phyloP scores from a whole-genome alignment of 2,797 vertebrate genomes.

The Sebastes reedi region DNA sequence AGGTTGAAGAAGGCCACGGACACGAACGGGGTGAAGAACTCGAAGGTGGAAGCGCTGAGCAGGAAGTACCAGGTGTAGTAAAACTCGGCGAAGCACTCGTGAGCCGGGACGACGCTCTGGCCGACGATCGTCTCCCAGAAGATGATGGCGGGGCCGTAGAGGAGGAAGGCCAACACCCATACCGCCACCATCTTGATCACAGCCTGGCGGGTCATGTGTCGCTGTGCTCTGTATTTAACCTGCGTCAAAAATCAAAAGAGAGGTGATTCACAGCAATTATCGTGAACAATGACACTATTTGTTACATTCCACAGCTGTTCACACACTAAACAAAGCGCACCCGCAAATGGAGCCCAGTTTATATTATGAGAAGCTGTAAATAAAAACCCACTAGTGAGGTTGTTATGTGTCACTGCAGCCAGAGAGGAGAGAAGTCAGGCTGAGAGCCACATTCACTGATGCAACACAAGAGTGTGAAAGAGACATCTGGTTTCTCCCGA shows the following conservation, averaged over 20 bases:
- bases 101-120: constrained; percentile 85
- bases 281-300: neutral
- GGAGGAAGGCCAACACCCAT: constrained; percentile 94
- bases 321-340: constrained; percentile 19
- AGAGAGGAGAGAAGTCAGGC: constrained; percentile 40
- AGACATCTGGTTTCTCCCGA: constrained; percentile 70
- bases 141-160: constrained; percentile 95
- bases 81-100: constrained; percentile 95
- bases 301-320: constrained; percentile 43
- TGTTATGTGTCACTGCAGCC: constrained; percentile 50
- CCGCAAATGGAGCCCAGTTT: constrained; percentile 24
- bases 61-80: constrained; percentile 99
- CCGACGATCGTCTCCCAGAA: constrained; percentile 92
- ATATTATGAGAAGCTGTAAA: constrained; percentile 52
- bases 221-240: constrained; percentile 95
- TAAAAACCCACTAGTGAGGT: constrained; percentile 58
- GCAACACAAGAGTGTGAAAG: constrained; percentile 62
- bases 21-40: constrained; percentile 97
- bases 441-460: constrained; percentile 57
- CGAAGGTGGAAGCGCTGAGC: constrained; percentile 92
- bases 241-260: constrained; percentile 60
- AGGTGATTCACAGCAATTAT: constrained; percentile 31
- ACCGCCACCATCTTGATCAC: constrained; percentile 93
- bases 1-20: constrained; percentile 96
- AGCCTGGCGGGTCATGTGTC: constrained; percentile 89